A percentile compares a stretch with the other conserved stretches of the same genome.
These are phyloP conservation scores for Pantherophis guttatus DNA, from an alignment of 2,113 vertebrate genomes.

Conservation along the genomic window DNA sequence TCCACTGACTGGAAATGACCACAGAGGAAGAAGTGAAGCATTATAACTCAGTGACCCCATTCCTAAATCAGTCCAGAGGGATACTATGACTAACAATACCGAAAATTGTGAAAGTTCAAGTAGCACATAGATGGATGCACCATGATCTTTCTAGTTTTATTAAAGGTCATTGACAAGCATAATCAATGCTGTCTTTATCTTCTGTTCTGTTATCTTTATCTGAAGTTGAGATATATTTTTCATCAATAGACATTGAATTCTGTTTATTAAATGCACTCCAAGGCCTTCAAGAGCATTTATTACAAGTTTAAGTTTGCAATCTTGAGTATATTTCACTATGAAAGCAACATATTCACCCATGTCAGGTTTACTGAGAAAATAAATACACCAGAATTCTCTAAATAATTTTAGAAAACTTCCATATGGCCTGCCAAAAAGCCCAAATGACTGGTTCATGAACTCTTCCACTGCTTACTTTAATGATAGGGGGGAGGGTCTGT, in stretches of 20 bases:
- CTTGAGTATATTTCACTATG: constrained; percentile 65
- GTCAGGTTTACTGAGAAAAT: constrained; percentile 69
- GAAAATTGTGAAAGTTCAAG: not conserved
- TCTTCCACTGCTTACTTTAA: constrained; percentile 57
- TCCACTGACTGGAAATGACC: not conserved
- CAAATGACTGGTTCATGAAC: constrained; percentile 68
- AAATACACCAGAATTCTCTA: constrained; percentile 66
- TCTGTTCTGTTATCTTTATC: not conserved
- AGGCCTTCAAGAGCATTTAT: constrained; percentile 49
- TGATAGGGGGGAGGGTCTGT: constrained; percentile 45
- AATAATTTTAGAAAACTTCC: constrained; percentile 67
- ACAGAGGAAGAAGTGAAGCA: not conserved
- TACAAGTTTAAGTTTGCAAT: constrained; percentile 65
- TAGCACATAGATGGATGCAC: not conserved
- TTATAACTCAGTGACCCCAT: not conserved
- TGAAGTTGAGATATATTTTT: constrained; percentile 32
- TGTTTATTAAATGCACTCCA: constrained; percentile 61
- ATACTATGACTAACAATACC: not conserved
- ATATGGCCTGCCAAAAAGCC: constrained; percentile 64
- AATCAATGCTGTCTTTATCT: not conserved
- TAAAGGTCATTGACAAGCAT: not conserved
- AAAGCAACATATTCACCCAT: constrained; percentile 68
- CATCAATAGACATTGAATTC: constrained; percentile 44
- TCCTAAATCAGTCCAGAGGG: not conserved
- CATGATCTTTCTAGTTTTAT: not conserved